phyloP scores from a whole-genome alignment of 2,113 vertebrate genomes.

The Hippotragus niger region DNA sequence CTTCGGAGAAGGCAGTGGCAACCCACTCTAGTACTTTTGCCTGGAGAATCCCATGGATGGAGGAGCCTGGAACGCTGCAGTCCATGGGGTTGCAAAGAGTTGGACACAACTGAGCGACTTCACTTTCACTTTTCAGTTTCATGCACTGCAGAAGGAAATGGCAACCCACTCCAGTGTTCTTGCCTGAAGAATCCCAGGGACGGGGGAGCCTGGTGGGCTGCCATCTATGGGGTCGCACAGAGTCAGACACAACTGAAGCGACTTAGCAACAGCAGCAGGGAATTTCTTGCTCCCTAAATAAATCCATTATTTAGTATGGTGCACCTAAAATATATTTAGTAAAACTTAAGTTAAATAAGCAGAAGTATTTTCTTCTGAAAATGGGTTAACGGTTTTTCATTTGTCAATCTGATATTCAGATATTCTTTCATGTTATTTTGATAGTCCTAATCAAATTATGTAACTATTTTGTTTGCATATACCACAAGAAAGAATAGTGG shows the following conservation, averaged over 20 bases:
- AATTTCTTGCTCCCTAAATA: constrained; percentile 36
- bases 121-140: too few species aligned
- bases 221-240: too few species aligned
- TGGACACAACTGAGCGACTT: too few species aligned
- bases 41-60: too few species aligned
- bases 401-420: not conserved
- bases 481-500: not conserved
- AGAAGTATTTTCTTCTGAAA: constrained; percentile 28
- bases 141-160: too few species aligned
- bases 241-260: too few species aligned
- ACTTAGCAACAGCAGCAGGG: not conserved
- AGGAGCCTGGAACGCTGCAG: too few species aligned
- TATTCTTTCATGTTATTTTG: not conserved
- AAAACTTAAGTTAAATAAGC: constrained; percentile 29
- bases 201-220: too few species aligned
- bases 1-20: not conserved
- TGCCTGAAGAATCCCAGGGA: too few species aligned
- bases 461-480: not conserved
- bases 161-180: too few species aligned
- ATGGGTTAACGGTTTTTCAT: not conserved
- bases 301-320: constrained; percentile 21
- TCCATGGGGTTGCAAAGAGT: too few species aligned
- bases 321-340: not conserved
- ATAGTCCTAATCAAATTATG: not conserved
- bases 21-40: too few species aligned